phyloP scores from a whole-genome alignment of 1,140 invertebrate genomes.

The Sarcophaga bullata region DNA sequence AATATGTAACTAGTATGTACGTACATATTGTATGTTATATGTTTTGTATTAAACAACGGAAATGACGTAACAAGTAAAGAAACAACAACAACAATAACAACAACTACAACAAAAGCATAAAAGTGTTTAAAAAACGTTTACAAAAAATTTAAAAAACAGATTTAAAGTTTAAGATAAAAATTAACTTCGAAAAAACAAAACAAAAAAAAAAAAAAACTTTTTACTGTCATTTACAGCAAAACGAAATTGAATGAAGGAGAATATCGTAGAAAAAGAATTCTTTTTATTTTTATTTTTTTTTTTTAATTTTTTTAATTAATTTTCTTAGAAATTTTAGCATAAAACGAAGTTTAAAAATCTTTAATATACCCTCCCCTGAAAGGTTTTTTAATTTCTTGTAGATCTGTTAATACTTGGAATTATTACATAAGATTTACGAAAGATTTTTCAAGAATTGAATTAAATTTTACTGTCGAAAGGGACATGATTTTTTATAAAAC shows the following conservation, averaged over 20 bases:
- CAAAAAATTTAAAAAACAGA: not conserved
- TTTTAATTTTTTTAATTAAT: too few species aligned
- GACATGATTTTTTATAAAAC: too few species aligned
- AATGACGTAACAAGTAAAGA: constrained; percentile 19
- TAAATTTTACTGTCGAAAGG: too few species aligned
- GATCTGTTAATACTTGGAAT: too few species aligned
- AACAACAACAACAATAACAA: not conserved
- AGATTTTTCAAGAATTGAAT: too few species aligned
- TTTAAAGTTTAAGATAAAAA: constrained; percentile 3
- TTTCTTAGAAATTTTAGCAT: too few species aligned
- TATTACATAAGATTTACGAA: too few species aligned
- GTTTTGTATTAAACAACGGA: not conserved
- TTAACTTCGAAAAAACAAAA: not conserved
- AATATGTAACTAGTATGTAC: not conserved
- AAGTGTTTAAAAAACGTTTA: not conserved
- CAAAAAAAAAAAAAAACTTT: too few species aligned
- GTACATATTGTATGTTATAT: not conserved
- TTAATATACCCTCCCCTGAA: too few species aligned
- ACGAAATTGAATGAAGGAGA: not conserved
- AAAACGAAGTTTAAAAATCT: too few species aligned
- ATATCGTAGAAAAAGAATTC: not conserved
- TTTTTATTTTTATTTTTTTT: too few species aligned
- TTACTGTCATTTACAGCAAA: not conserved
- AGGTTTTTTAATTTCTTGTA: too few species aligned
- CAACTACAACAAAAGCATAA: not conserved